Evolutionary conservation across 2,113 vertebrate genomes (phyloP), one percentile per base, ranked within the genome.

Genomic region (Dasyurus viverrinus): DNA sequence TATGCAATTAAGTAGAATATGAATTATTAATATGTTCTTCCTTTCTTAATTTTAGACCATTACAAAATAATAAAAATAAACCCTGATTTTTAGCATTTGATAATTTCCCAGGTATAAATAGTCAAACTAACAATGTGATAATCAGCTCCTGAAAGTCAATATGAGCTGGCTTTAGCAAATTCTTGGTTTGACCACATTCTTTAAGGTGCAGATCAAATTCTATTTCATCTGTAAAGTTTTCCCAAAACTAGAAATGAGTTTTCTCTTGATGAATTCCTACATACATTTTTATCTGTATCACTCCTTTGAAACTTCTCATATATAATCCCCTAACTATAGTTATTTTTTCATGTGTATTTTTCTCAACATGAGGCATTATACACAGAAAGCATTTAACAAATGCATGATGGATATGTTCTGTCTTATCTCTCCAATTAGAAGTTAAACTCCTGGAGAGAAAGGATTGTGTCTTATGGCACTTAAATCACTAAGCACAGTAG

Each of bases 301-400:
- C 90, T 90, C 47, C 53, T 48, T 16, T 55, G n/a, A 53, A 94
- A 93, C 57, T 84, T 84, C 19, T 42, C 68, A 42, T 42, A 42
- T 84, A 42, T 42, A 84, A 84, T 84, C 16, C 7, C 19, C 68
- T 84, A 42, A 84, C n/a, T 42, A 19, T 22, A 23, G 68, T 42
- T 42, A 52, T 52, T 8, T 60, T 23, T 92, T 52, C 57, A 76
- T 52, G 27, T 76, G 24, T 91, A 55, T 25, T 36, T 46, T 92
- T 92, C 46, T 92, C 54, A 92, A 84, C 36, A 42, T 84, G 68
- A n/a, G 68, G 16, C 19, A n/a, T 42, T n/a, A 84, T 7, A 84
- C 68, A 27, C 16, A n/a, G 60, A 8, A 92, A 30, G 90, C 12
- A 53, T 84, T 54, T 95, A 76, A 89, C 91, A 95, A 23, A 92